Evolutionary conservation across 2,797 vertebrate genomes (phyloP), one percentile per base, ranked within the genome.

Genomic region (Pangasius larnaudii): DNA sequence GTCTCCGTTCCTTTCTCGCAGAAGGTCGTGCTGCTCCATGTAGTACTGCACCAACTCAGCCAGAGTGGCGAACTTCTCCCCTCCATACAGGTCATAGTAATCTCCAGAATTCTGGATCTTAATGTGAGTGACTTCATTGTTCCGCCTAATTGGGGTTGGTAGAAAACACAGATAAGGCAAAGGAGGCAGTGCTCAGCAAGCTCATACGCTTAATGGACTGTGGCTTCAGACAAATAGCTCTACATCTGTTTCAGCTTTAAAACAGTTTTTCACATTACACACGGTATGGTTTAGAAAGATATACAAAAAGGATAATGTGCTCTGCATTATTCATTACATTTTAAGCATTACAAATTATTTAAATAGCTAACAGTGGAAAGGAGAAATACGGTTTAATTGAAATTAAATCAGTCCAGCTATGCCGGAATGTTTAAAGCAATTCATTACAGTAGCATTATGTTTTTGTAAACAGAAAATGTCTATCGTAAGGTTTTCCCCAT

Each of bases 31-130:
- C 92, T 97, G 97, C 90, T 98, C 97, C 0, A 96, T 98, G 95
- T 98, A 97, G 93, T 97, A 98, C 94, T 98, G 97, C 88, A 97
- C 96, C 94, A 98, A 94, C 94, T 97, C 97, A 0, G 97, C 97
- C 58, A 98, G 94, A 0, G 97, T 97, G 83, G 97, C 97, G 0
- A 98, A 98, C 92, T 97, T 98, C 95, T 98, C 97, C 0, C 97
- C 97, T 9, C 98, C 97, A 0, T 97, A 97, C 80, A 97, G 95
- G 93, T 97, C 97, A 0, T 97, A 98, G 95, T 96, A 97, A 92
- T 97, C 96, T 0, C 97, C 97, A 0, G 96, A 96, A 94, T 97
- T 98, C 94, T 98, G 98, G 95, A 97, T 97, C 94, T 98, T 98
- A 77, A 98, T 98, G 94, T 98, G 98, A 0, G 97, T 97, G 93